Base-by-base conservation (phyloP, 2,797 vertebrate species). In the Pseudomugil tenellus region DNA sequence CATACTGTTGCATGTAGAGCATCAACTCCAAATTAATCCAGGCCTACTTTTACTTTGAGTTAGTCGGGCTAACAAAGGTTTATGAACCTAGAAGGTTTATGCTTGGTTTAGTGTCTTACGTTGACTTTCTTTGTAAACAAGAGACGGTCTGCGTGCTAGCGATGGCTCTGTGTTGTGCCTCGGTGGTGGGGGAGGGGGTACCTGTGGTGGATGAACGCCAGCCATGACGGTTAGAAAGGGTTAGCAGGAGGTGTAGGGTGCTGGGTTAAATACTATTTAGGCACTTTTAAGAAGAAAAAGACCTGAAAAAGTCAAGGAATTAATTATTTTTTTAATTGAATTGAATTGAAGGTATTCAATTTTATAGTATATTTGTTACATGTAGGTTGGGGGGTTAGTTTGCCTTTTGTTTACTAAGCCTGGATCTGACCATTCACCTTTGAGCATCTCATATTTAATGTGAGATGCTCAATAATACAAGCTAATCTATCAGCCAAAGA, bases 71-170 rank as follows among this genome's bases (percentile, higher is more conserved):
- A 72, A n/a, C n/a, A n/a, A n/a, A n/a, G n/a, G n/a, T n/a, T n/a
- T n/a, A n/a, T n/a, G 85, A 81, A 51, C 32, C 65, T 55, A 75
- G 25, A 12, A 21, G 35, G 63, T 76, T 86, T 85, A 84, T 73
- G 80, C 32, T 46, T 70, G 35, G 71, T 86, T 84, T 84, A 86
- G 54, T 53, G 84, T 74, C 94, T 95, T 95, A 95, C 92, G 89
- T 92, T 95, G 94, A 81, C 94, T 94, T 77, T 95, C 94, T 94
- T 93, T 94, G 92, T 93, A 94, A 92, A 95, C 84, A 60, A 94
- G 87, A 77, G 92, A 93, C 21, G 89, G 54, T 88, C 90, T 90
- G 85, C 89, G 85, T 19, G 73, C 77, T 81, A 94, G 90, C 48
- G 86, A 86, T 16, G 91, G 91, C 85, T 94, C 92, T 3, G 84